A percentile compares a stretch with the other conserved stretches of the same genome.
Evolutionary conservation across 1,140 invertebrate genomes (phyloP).

Genomic region (Drosophila albomicans): DNA sequence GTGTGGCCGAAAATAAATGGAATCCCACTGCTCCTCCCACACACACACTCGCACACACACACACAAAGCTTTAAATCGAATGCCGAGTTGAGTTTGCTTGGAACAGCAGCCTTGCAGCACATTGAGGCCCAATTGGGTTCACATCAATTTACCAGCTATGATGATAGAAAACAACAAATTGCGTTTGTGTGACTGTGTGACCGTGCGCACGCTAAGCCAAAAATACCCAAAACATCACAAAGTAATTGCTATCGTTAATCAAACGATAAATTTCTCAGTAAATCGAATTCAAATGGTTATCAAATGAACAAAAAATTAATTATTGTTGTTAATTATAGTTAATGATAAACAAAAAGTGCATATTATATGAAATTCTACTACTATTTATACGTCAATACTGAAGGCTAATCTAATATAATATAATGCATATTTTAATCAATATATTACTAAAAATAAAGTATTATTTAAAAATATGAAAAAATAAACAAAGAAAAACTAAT

Average conservation of each 20-base stretch:
- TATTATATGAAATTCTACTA: too few relatives aligned
- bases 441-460: too few relatives aligned
- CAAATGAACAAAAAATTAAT: too few relatives aligned
- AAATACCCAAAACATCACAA: not conserved
- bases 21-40: not conserved
- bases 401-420: too few relatives aligned
- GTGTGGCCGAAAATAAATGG: not conserved
- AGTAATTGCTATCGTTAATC: not conserved
- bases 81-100: constrained; percentile 3
- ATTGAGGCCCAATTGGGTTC: constrained; percentile 27
- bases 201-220: not conserved
- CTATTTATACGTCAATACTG: too few relatives aligned
- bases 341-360: too few relatives aligned
- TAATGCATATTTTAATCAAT: too few relatives aligned
- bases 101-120: constrained; percentile 15
- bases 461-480: too few relatives aligned
- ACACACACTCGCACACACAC: too few relatives aligned
- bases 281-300: constrained; percentile 1
- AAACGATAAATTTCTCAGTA: not conserved
- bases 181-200: constrained; percentile 37
- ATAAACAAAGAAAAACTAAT: too few relatives aligned
- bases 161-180: constrained; percentile 49
- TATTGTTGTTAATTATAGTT: too few relatives aligned
- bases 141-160: constrained; percentile 20
- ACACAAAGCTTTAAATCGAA: not conserved